Base-by-base conservation (phyloP, 2,888 invertebrate species). In the Escarpia spicata region DNA sequence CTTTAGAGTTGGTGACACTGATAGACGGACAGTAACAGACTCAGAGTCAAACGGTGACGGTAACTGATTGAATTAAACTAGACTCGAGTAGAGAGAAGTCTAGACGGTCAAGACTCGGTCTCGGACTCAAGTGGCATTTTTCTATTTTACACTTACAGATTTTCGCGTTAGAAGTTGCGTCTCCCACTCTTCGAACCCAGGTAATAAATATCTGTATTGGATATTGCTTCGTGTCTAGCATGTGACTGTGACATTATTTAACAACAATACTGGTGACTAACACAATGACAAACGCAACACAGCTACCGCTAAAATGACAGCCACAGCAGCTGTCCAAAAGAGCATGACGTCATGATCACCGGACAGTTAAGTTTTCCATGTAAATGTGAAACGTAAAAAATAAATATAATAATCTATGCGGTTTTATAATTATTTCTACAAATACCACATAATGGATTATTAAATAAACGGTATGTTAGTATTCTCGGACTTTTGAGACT, bases 241-340 rank as follows among this genome's bases (percentile, higher is more conserved):
- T 75, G 75, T 75, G 75, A 75, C 19, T 75, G 75, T 75, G 75
- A 75, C 75, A 75, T 75, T 75, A 75, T 75, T 75, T 19, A 26
- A 75, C 75, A 75, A 75, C 75, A 75, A 75, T 26, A 75, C n/a
- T 75, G 26, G 19, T 75, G 75, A 75, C 75, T 75, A 75, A 75
- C 75, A 75, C 75, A 75, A 75, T 75, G 75, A 75, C 75, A 75
- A 75, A 75, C 75, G 75, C 75, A 26, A 75, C 75, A 75, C 75
- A 26, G 75, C n/a, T 26, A 75, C 75, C n/a, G 75, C 75, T 75
- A 75, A 75, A 75, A 75, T 75, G 75, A 75, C 75, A 75, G 75
- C n/a, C 75, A 2, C 75, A 26, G 75, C 75, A 75, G 75, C 75
- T 75, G 75, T 75, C 75, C 75, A 75, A 75, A 75, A 75, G 0